Conservation (phyloP, 2,113 vertebrate genomes). For the Rhea americana region DNA sequence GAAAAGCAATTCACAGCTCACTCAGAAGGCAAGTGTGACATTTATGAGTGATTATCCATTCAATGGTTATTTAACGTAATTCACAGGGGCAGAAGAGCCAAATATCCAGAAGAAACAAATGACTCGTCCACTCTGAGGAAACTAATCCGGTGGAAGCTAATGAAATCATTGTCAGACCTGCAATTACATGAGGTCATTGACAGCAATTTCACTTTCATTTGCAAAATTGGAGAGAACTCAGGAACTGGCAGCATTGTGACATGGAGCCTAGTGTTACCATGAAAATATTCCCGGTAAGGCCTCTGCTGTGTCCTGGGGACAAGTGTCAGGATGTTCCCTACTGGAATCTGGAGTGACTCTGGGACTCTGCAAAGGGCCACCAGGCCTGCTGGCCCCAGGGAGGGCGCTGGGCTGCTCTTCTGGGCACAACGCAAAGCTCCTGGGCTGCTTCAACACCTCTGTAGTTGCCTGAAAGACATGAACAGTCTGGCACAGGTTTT, state of each 20-base stretch:
- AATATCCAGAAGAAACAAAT: not conserved
- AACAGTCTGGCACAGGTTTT: fast-evolving
- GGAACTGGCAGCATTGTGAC: not conserved
- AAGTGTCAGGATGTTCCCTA: not conserved
- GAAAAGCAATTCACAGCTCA: not conserved
- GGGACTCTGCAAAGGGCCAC: not conserved
- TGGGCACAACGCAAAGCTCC: not conserved
- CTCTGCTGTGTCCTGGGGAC: not conserved
- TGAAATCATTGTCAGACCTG: not conserved
- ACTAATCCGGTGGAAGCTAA: not conserved
- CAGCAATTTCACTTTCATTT: not conserved
- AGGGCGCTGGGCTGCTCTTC: not conserved
- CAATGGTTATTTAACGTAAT: not conserved
- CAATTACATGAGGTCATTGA: not conserved
- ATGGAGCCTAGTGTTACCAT: not conserved
- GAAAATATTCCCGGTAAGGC: not conserved
- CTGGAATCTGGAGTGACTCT: not conserved
- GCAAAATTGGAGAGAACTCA: not conserved
- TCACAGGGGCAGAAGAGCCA: not conserved
- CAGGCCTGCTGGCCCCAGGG: not conserved
- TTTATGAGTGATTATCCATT: not conserved
- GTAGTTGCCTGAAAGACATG: not conserved
- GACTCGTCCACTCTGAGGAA: not conserved
- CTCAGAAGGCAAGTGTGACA: not conserved
- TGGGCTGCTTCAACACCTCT: not conserved